Evolutionary conservation across 2,888 invertebrate genomes (phyloP), one percentile per base, ranked within the genome.

Genomic region (Cryptus viduatorius): DNA sequence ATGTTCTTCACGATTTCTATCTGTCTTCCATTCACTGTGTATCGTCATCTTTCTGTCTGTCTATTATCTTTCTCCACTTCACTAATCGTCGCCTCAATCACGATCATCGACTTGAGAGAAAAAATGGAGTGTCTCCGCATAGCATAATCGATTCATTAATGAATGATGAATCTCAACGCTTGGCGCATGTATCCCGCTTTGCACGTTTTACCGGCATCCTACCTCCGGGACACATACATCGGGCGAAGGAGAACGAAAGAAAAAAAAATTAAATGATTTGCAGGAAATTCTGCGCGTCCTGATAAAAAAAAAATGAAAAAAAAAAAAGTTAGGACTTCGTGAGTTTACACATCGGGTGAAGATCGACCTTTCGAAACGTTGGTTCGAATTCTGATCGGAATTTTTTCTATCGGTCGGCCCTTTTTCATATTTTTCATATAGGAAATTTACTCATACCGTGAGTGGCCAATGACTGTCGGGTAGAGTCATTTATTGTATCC

Each of bases 161-260:
- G 50, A 79, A 71, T 48, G 56, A 82, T 42, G 69, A 79, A 80
- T 80, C 79, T 50, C 83, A 59, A 79, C 59, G 87, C 87, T 87
- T 87, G 81, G 83, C 86, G 89, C 88, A 88, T 88, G 88, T 73
- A 16, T 85, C 83, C 85, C 44, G 86, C 85, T 86, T 86, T 85
- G 88, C 89, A 89, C 81, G 87, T 73, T 80, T 46, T 71, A 80
- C 73, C 79, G 67, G 84, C 71, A 82, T 84, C 64, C 76, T 61
- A 31, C 79, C 75, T 48, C 44, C 67, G 69, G 65, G 56, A 53
- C 61, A 71, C 56, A 59, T 72, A 75, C 78, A 69, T 56, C 67
- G 79, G 83, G 79, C 73, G 48, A 82, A 68, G 68, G 61, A 78
- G 19, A 61, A 77, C 48, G 8, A 65, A 24, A 59, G 59, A 78